Conservation (phyloP, 2,113 vertebrate species). For the Petromus typicus region DNA sequence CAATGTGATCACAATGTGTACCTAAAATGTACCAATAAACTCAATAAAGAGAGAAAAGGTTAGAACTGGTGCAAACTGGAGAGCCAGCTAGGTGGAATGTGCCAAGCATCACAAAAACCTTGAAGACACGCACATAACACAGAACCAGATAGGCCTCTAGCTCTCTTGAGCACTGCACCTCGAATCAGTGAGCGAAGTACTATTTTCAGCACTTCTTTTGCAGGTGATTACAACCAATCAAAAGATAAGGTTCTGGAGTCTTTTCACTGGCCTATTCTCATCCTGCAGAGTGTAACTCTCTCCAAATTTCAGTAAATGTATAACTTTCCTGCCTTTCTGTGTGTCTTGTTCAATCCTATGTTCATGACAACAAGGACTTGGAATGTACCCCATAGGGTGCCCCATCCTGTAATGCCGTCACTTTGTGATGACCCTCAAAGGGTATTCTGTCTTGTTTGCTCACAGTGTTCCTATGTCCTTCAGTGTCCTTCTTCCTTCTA, state of each 20-base stretch:
- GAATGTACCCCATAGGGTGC: not conserved
- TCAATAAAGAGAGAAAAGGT: no score
- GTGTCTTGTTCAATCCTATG: not conserved
- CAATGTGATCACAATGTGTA: no score
- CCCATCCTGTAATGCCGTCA: not conserved
- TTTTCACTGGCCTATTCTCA: not conserved
- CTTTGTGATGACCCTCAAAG: fast-evolving
- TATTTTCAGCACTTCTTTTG: not conserved
- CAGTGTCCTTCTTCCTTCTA: not conserved
- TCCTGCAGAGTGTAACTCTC: not conserved
- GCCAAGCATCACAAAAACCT: not conserved
- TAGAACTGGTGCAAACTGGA: not conserved
- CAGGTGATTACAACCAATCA: not conserved
- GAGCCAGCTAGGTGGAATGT: not conserved
- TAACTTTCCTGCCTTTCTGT: not conserved
- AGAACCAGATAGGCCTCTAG: not conserved
- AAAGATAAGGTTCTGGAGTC: not conserved
- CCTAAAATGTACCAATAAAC: no score
- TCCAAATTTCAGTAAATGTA: not conserved
- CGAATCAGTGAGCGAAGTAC: not conserved
- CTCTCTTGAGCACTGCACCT: not conserved
- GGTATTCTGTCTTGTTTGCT: not conserved
- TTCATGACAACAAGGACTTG: not conserved
- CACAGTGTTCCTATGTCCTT: fast-evolving
- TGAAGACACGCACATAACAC: not conserved